Percentiles rank a stretch among this genome's conserved stretches.
These are phyloP conservation scores for Zootoca vivipara DNA, from an alignment of 2,113 vertebrate genomes.

Conservation along the genomic window DNA sequence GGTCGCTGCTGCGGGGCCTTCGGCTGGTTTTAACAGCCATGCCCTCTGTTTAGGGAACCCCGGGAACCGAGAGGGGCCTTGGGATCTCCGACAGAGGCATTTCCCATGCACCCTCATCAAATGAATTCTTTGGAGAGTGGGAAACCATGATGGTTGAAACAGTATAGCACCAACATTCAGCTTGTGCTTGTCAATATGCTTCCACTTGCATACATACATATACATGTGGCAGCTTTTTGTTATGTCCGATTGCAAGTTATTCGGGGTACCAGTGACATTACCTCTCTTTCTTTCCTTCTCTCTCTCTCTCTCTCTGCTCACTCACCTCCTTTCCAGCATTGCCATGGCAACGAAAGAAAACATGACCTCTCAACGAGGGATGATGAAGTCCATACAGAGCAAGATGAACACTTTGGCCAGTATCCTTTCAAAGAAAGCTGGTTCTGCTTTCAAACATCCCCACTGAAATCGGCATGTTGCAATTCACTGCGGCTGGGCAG, in stretches of 20 bases:
- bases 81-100: neutral
- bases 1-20: neutral
- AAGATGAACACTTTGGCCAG: conserved; percentile 97
- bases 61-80: neutral
- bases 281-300: conserved; percentile 21
- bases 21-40: neutral
- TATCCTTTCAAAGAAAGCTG: conserved; percentile 86
- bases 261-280: conserved; percentile 58
- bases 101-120: neutral
- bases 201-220: conserved; percentile 44
- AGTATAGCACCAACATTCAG: too few relatives aligned
- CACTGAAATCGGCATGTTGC: neutral
- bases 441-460: neutral
- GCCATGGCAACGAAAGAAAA: conserved; percentile 99
- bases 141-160: neutral
- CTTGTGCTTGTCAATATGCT: neutral
- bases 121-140: neutral
- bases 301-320: neutral
- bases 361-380: conserved; percentile 94
- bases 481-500: neutral
- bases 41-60: neutral
- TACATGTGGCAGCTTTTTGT: conserved; percentile 27
- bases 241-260: conserved; percentile 51
- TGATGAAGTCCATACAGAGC: conserved; percentile 97
- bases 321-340: conserved; percentile 80